These are phyloP conservation scores for Silurus lanzhouensis DNA, from an alignment of 2,797 vertebrate species.

Conservation along the genomic window DNA sequence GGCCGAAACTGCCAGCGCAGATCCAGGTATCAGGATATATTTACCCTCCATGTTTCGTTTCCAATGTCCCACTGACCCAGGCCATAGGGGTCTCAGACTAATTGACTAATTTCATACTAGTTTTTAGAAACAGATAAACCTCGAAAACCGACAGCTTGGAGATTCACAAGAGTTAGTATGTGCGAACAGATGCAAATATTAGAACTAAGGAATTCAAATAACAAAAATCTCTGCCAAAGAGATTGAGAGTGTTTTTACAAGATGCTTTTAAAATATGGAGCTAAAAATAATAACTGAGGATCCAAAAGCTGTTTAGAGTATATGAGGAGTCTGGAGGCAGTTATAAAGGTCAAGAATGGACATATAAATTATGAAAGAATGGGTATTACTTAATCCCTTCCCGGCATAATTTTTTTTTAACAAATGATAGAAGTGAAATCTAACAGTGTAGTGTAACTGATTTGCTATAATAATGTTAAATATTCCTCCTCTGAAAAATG, in stretches of 20 bases:
- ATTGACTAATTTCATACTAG: not conserved
- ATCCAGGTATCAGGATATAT: constrained; percentile 62
- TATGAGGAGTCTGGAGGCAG: not conserved
- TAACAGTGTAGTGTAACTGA: not conserved
- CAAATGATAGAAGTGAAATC: not conserved
- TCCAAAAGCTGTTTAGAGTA: not conserved
- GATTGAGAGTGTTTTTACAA: not conserved
- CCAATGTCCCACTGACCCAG: not conserved
- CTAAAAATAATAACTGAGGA: not conserved
- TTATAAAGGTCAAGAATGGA: not conserved
- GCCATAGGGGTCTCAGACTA: not conserved
- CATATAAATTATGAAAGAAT: not conserved
- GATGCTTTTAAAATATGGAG: too few species aligned
- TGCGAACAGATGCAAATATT: not conserved
- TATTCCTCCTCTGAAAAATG: too few species aligned
- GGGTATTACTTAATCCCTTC: not conserved
- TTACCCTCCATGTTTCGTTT: not conserved
- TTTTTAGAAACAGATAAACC: not conserved
- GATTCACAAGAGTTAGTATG: not conserved
- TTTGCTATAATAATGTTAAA: not conserved
- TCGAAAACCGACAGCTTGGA: not conserved
- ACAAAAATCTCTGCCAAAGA: not conserved
- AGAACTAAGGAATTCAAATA: not conserved
- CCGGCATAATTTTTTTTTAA: too few species aligned
- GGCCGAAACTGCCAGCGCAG: constrained; percentile 53